These are phyloP conservation scores for Silurus aristotelis DNA, from an alignment of 2,797 vertebrate genomes.

Conservation along the genomic window DNA sequence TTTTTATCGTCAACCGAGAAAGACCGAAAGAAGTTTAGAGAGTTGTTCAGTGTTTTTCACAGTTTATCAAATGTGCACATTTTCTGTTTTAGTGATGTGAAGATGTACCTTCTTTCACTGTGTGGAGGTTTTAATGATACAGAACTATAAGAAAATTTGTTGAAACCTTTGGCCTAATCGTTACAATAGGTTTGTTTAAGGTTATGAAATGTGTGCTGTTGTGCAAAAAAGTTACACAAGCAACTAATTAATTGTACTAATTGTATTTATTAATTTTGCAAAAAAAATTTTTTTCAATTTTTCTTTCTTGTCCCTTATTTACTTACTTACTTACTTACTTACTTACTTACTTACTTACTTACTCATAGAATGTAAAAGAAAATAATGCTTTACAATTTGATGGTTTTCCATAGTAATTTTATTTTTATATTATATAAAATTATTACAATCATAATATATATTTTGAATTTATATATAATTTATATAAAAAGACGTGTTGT, in stretches of 20 bases:
- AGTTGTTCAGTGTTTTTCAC: not conserved
- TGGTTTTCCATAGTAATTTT: too few species aligned
- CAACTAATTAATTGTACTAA: not conserved
- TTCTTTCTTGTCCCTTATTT: too few species aligned
- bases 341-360: too few species aligned
- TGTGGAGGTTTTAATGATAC: not conserved
- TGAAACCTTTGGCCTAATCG: not conserved
- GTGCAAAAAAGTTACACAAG: not conserved
- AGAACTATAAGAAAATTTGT: not conserved
- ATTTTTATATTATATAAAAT: too few species aligned
- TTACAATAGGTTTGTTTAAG: not conserved
- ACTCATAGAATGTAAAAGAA: too few species aligned
- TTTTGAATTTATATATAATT: too few species aligned
- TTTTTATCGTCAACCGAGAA: not conserved
- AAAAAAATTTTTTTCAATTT: not conserved
- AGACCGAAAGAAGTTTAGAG: not conserved
- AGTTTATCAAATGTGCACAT: not conserved
- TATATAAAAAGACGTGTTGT: too few species aligned
- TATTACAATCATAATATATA: too few species aligned
- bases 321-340: too few species aligned
- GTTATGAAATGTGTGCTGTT: not conserved
- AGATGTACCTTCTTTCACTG: not conserved
- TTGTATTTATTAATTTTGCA: too few species aligned
- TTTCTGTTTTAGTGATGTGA: not conserved
- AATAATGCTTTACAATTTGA: too few species aligned